phyloP scores from a whole-genome alignment of 1,140 invertebrate genomes.

The Atta colombica region DNA sequence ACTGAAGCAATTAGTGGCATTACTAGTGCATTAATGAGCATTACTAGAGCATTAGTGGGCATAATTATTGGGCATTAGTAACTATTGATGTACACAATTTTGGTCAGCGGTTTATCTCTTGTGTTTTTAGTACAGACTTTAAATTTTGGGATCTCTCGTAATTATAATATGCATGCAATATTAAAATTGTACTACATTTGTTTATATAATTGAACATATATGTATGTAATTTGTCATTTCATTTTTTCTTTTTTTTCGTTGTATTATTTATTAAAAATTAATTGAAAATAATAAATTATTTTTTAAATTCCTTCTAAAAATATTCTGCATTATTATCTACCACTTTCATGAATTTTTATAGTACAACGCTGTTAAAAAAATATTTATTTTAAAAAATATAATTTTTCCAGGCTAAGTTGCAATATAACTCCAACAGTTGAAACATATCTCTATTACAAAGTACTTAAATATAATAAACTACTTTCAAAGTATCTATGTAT shows the following conservation, averaged over 20 bases:
- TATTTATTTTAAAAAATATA: constrained; percentile 14
- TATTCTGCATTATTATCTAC: neutral
- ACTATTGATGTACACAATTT: too few relatives aligned
- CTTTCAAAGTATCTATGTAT: neutral
- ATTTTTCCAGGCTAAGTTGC: neutral
- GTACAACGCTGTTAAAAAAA: neutral
- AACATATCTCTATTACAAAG: constrained; percentile 3
- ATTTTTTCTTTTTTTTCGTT: constrained; percentile 8
- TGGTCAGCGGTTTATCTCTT: too few relatives aligned
- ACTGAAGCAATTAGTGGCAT: too few relatives aligned
- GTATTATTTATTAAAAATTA: neutral
- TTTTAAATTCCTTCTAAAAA: neutral
- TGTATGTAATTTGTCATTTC: neutral
- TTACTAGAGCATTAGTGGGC: too few relatives aligned
- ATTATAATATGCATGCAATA: constrained; percentile 7
- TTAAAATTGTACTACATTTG: neutral
- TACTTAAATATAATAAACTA: constrained; percentile 8
- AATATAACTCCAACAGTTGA: neutral
- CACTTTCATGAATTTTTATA: neutral
- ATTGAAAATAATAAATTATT: constrained; percentile 9
- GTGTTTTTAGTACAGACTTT: neutral
- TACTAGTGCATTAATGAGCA: too few relatives aligned
- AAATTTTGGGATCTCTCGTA: neutral
- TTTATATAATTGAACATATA: too few relatives aligned
- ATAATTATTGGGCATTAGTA: too few relatives aligned